A percentile compares a stretch with the other conserved stretches of the same genome.
Evolutionary conservation across 2,888 invertebrate species (phyloP).

Genomic region (Polymixis flavicincta): DNA sequence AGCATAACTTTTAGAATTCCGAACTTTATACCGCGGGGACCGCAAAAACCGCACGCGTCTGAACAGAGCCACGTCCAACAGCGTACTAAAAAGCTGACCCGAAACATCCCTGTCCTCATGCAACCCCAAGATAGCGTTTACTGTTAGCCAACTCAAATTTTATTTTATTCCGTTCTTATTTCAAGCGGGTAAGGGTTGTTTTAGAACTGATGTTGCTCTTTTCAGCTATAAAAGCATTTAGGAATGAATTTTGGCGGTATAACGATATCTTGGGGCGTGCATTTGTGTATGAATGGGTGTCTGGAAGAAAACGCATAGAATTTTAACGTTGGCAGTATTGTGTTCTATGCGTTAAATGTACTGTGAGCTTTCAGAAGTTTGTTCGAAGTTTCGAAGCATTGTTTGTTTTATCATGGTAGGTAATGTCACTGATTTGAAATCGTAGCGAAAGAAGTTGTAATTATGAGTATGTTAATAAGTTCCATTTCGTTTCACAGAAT

Average conservation of each 20-base stretch:
- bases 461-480: background rate
- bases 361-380: constrained; percentile 33
- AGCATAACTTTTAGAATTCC: constrained; percentile 63
- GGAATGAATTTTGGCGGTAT: constrained; percentile 57
- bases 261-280: constrained; percentile 65
- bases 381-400: constrained; percentile 24
- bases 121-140: constrained; percentile 27
- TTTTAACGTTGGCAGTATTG: constrained; percentile 69
- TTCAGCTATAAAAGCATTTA: constrained; percentile 28
- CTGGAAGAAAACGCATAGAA: constrained; percentile 70
- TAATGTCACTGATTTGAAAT: constrained; percentile 40
- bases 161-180: constrained; percentile 37
- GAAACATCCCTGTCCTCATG: constrained; percentile 50
- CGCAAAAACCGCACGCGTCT: constrained; percentile 41
- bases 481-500: constrained; percentile 5
- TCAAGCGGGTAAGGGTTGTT: background rate
- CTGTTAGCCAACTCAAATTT: background rate
- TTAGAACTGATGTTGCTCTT: constrained; percentile 43
- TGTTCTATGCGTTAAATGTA: constrained; percentile 64
- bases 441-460: constrained; percentile 39
- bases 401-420: constrained; percentile 26
- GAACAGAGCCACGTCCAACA: constrained; percentile 28
- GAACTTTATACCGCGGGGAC: constrained; percentile 64
- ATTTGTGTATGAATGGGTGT: constrained; percentile 73
- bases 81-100: constrained; percentile 55